phyloP scores from a whole-genome alignment of 2,113 vertebrate species.

The Argyrosomus japonicus region DNA sequence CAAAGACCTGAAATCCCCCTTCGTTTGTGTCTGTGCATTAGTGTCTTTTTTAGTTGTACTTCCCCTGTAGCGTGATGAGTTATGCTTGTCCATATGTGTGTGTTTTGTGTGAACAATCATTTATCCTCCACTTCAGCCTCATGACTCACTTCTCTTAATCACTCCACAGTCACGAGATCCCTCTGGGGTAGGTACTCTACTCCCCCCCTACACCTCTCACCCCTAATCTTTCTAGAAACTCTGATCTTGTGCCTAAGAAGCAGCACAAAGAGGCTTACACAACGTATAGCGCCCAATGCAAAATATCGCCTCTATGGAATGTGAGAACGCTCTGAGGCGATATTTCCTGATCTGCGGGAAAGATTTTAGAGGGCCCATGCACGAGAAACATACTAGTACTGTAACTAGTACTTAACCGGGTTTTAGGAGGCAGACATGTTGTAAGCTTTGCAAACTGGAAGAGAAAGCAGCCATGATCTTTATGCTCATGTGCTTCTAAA shows the following conservation, averaged over 20 bases:
- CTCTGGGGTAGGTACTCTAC: conserved; percentile 26
- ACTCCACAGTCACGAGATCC: conserved; percentile 70
- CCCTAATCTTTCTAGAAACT: conserved; percentile 76
- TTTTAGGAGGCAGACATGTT: neutral
- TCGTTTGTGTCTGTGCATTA: rapidly evolving
- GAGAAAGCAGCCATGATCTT: neutral
- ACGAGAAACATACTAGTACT: neutral
- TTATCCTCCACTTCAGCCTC: conserved; percentile 53
- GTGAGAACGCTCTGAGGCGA: conserved; percentile 30
- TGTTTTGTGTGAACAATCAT: conserved; percentile 33
- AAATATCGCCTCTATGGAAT: conserved; percentile 55
- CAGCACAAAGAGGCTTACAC: conserved; percentile 71
- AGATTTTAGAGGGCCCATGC: neutral
- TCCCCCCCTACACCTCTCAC: conserved; percentile 16
- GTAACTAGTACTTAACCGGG: neutral
- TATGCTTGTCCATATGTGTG: neutral
- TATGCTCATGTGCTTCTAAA: conserved; percentile 14
- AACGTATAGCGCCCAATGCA: conserved; percentile 8
- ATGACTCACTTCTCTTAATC: conserved; percentile 74
- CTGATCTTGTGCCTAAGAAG: conserved; percentile 73
- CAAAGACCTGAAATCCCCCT: neutral
- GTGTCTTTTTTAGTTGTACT: conserved; percentile 6
- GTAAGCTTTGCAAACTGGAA: neutral
- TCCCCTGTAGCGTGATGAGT: neutral
- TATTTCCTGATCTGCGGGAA: neutral